Base-by-base conservation (phyloP, 2,888 invertebrate species). In the Molorchus minor region DNA sequence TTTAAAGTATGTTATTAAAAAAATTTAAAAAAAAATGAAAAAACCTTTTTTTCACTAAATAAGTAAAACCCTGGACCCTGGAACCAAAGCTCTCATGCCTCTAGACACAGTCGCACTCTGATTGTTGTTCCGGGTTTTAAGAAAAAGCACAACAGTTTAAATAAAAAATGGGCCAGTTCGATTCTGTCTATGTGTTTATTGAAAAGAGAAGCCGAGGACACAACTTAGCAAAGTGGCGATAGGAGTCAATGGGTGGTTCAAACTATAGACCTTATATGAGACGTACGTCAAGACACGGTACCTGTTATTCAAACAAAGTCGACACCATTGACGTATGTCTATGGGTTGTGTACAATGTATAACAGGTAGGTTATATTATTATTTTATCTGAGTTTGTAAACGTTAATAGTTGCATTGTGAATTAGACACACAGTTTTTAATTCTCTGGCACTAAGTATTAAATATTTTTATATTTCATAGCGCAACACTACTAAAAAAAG, bases 161-260 rank as follows among this genome's bases (percentile, higher is more conserved):
- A n/a, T n/a, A n/a, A n/a, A n/a, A n/a, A n/a, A 38, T 12, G 3
- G 15, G 1, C 19, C 12, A 44, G 36, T 54, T 46, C 61, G 16
- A n/a, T 12, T 5, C 61, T 64, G 63, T n/a, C 2, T 17, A 12
- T n/a, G 19, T 5, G 15, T 41, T 52, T 41, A 41, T 46, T 29
- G 46, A 58, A 62, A 59, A 62, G 43, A 66, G 57, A 63, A 58
- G 56, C 58, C 45, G 63, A 57, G 55, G 58, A 62, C 57, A 67
- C 65, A 69, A 67, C 49, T 65, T 66, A 58, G 63, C 36, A 52
- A 63, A 69, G 67, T 69, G 69, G 67, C 64, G 69, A 64, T 59
- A 59, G 57, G 41, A 59, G 61, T 62, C 60, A 60, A 56, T 60
- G 57, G 60, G 64, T 61, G 61, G 61, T 40, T 52, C 36, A 19